Conservation (phyloP, 2,113 vertebrate species). For the Amazona vittata region DNA sequence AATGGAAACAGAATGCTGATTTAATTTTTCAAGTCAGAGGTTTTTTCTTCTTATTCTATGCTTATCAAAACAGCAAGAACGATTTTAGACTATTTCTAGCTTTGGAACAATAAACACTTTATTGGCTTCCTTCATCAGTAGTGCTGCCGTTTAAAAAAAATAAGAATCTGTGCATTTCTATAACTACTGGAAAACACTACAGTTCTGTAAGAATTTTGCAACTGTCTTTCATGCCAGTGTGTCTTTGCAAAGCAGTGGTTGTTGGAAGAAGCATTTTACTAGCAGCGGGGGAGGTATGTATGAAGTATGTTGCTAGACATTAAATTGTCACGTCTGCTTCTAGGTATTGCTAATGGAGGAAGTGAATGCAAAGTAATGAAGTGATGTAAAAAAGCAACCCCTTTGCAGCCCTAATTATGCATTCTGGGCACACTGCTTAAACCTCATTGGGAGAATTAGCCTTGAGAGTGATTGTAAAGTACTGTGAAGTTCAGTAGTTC, state of each 20-base stretch:
- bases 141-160: background rate
- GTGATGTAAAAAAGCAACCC: background rate
- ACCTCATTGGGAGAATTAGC: constrained; percentile 24
- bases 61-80: background rate
- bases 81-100: background rate
- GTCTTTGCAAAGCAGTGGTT: background rate
- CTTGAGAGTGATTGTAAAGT: constrained; percentile 10
- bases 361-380: constrained; percentile 57
- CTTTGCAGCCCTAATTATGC: constrained; percentile 20
- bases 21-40: background rate
- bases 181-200: background rate
- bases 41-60: background rate
- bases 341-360: constrained; percentile 52
- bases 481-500: constrained; percentile 29
- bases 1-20: background rate
- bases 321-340: constrained; percentile 21
- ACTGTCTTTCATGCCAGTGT: rapidly evolving
- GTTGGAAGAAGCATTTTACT: background rate
- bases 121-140: background rate
- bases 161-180: background rate
- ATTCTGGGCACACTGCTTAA: constrained; percentile 26
- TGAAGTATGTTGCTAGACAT: background rate
- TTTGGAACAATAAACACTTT: background rate
- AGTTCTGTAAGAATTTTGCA: background rate
- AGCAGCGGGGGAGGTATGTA: background rate